These are phyloP conservation scores for Sylvietta virens DNA, from an alignment of 2,113 vertebrate species.

Conservation along the genomic window DNA sequence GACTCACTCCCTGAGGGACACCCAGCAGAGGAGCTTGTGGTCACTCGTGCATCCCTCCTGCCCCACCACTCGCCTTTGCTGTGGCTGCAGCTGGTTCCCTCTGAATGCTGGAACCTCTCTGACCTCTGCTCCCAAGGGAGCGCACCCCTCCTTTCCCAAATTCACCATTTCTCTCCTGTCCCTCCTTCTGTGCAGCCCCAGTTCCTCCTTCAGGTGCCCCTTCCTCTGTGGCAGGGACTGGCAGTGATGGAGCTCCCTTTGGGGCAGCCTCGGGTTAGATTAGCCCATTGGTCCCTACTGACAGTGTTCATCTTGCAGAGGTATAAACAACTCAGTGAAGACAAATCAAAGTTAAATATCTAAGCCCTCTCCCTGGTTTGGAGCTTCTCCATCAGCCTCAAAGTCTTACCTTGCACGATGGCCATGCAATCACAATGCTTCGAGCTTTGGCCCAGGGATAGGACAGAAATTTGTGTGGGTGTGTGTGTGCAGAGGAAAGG, in stretches of 20 bases:
- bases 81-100: background rate
- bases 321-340: background rate
- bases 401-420: background rate
- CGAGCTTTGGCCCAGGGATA: fast-evolving
- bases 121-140: background rate
- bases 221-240: fast-evolving
- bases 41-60: background rate
- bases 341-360: background rate
- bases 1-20: background rate
- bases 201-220: background rate
- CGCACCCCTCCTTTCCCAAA: background rate
- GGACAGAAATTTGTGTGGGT: background rate
- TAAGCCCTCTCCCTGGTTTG: background rate
- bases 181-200: background rate
- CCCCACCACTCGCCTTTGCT: background rate
- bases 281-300: background rate
- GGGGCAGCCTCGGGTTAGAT: background rate
- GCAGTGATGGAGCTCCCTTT: background rate
- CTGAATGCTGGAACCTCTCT: background rate
- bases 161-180: background rate
- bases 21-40: background rate
- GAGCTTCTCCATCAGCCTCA: background rate
- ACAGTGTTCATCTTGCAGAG: background rate
- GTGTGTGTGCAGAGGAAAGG: background rate
- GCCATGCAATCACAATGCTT: fast-evolving